Evolutionary conservation across 2,797 vertebrate species (phyloP).

Genomic region (Capromys pilorides): DNA sequence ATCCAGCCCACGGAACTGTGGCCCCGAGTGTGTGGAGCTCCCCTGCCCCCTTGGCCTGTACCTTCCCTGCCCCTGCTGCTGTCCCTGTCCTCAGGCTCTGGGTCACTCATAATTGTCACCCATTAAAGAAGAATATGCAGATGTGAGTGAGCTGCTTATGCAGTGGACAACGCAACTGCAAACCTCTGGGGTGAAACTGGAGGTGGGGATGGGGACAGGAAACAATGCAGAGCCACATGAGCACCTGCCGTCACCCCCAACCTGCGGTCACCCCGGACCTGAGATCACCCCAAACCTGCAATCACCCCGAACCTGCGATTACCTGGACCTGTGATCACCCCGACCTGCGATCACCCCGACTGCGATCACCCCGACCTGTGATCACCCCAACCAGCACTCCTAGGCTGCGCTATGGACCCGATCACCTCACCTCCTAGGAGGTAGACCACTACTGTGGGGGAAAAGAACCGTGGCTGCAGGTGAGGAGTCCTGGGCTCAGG

Average conservation of each 20-base stretch:
- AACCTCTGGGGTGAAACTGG: neutral
- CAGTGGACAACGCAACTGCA: neutral
- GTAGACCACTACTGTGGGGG: neutral
- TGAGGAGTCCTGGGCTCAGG: neutral
- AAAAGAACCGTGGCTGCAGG: neutral
- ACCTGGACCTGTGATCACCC: neutral
- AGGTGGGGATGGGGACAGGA: neutral
- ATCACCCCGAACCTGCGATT: neutral
- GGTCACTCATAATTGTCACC: neutral
- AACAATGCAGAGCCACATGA: neutral
- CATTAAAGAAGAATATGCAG: neutral
- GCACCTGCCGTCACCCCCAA: neutral
- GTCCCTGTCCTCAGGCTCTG: neutral
- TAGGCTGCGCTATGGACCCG: neutral
- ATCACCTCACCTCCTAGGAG: neutral
- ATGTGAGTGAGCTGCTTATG: neutral
- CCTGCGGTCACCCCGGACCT: no score
- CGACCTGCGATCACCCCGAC: no score
- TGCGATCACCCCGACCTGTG: neutral
- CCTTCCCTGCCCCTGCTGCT: rapidly evolving
- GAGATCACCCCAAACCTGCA: neutral
- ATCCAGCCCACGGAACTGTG: neutral
- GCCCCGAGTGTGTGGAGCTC: rapidly evolving
- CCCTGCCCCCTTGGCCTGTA: rapidly evolving
- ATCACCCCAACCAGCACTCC: neutral